Evolutionary conservation across 1,140 invertebrate genomes (phyloP).

Genomic region (Drosophila kanapiae): DNA sequence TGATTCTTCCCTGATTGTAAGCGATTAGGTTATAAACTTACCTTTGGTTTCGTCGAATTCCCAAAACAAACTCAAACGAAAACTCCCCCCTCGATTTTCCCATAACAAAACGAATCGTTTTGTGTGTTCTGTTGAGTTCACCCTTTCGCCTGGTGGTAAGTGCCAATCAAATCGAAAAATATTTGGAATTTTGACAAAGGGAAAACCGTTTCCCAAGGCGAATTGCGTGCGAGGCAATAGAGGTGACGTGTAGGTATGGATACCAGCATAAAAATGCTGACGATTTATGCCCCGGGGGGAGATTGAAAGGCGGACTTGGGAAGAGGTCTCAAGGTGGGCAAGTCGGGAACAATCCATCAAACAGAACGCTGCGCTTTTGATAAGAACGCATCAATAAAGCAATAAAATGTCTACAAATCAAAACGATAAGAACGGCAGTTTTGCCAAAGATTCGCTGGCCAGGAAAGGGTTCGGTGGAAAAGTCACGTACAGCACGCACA

Average conservation of each 20-base stretch:
- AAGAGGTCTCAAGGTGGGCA: conserved; percentile 45
- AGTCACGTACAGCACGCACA: conserved; percentile 82
- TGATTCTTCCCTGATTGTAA: neutral
- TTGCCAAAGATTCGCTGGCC: conserved; percentile 52
- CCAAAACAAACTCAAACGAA: conserved; percentile 24
- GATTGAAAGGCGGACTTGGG: conserved; percentile 1
- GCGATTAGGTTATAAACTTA: conserved; percentile 17
- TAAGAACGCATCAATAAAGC: conserved; percentile 83
- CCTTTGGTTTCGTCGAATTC: conserved; percentile 26
- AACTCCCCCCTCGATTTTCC: conserved; percentile 45
- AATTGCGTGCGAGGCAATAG: conserved; percentile 66
- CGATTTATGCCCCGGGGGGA: conserved; percentile 38
- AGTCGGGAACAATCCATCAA: conserved; percentile 78
- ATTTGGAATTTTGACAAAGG: conserved; percentile 70
- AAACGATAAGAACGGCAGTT: conserved; percentile 72
- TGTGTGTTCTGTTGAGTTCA: conserved; percentile 47
- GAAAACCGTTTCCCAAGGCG: conserved; percentile 75
- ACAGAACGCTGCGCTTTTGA: conserved; percentile 75
- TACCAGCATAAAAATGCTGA: conserved; percentile 83
- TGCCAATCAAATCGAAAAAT: conserved; percentile 74
- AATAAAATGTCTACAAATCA: conserved; percentile 84
- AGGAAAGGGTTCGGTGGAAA: conserved; percentile 76
- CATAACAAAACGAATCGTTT: conserved; percentile 59
- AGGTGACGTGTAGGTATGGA: conserved; percentile 14
- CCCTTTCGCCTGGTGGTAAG: conserved; percentile 52